A percentile compares a stretch with the other conserved stretches of the same genome.
These are phyloP conservation scores for Hemicrepidius hirtus DNA, from an alignment of 2,888 invertebrate genomes.

Conservation along the genomic window DNA sequence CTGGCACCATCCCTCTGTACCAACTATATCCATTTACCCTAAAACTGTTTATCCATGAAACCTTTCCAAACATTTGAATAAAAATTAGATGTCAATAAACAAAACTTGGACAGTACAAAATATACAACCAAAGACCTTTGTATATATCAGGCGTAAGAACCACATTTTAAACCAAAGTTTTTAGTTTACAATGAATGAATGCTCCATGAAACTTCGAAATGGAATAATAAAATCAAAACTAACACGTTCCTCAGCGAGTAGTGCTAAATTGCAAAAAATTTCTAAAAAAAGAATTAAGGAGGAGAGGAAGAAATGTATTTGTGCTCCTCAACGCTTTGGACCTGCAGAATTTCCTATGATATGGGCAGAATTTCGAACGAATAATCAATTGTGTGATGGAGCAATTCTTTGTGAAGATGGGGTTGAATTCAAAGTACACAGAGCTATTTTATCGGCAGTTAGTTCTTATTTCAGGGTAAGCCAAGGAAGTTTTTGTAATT, in stretches of 20 bases:
- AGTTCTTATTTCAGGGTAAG: conserved; percentile 80
- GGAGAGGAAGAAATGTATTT: conserved; percentile 75
- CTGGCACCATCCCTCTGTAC: too few species aligned
- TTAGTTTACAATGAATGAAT: conserved; percentile 53
- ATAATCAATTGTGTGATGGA: conserved; percentile 83
- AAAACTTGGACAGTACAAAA: conserved; percentile 48
- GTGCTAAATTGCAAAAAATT: conserved; percentile 31
- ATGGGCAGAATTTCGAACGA: conserved; percentile 81
- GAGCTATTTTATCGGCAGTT: conserved; percentile 82
- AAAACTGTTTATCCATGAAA: conserved; percentile 13
- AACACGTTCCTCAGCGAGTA: conserved; percentile 45
- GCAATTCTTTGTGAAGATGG: conserved; percentile 78
- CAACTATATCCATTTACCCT: too few species aligned
- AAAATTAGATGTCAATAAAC: conserved; percentile 44
- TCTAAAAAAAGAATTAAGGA: conserved; percentile 63
- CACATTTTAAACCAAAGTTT: conserved; percentile 54
- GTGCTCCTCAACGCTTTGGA: conserved; percentile 77
- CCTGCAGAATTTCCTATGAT: conserved; percentile 79
- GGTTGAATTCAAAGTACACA: conserved; percentile 78
- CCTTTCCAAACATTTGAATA: conserved; percentile 27
- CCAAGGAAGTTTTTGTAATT: background rate
- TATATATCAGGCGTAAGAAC: conserved; percentile 51
- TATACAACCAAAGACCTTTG: conserved; percentile 49
- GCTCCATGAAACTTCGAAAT: conserved; percentile 57
- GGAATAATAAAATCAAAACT: conserved; percentile 56